Percentiles rank a stretch among this genome's conserved stretches.
phyloP scores from a whole-genome alignment of 64 coral and sea anemone species.

The Montipora sp. region DNA sequence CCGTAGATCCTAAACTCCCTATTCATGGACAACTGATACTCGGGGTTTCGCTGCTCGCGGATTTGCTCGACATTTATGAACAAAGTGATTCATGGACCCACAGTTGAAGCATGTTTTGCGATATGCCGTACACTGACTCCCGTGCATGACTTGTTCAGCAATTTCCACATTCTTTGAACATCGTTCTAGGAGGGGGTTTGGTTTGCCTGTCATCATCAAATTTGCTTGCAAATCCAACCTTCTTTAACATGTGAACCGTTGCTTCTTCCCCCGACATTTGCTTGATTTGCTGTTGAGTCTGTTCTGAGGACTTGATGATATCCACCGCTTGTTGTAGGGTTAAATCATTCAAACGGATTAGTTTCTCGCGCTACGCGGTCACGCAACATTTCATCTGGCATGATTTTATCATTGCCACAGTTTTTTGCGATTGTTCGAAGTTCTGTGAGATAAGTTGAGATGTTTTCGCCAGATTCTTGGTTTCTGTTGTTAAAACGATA shows the following conservation, averaged over 20 bases:
- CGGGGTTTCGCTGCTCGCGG: neutral
- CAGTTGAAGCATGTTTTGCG: neutral
- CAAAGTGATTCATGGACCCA: neutral
- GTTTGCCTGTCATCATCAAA: neutral
- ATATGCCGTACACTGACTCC: neutral
- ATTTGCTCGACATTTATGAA: neutral
- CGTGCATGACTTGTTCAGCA: neutral
- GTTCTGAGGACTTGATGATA: neutral
- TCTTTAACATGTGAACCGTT: neutral
- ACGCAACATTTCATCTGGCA: neutral
- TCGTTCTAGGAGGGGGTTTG: neutral
- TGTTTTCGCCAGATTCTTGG: too few species aligned
- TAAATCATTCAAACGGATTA: slow-evolving; percentile 8
- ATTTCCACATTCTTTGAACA: neutral
- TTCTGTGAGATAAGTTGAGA: too few species aligned
- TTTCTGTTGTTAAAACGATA: too few species aligned
- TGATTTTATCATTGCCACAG: too few species aligned
- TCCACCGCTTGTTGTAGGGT: neutral
- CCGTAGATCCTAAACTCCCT: too few species aligned
- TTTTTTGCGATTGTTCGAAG: too few species aligned
- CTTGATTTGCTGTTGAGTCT: slow-evolving; percentile 25
- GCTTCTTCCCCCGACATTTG: neutral
- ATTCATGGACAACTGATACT: neutral
- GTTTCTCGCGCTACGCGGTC: neutral
- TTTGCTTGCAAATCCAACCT: neutral